Conservation (phyloP, 2,113 vertebrate genomes). For the Prietella phreatophila region DNA sequence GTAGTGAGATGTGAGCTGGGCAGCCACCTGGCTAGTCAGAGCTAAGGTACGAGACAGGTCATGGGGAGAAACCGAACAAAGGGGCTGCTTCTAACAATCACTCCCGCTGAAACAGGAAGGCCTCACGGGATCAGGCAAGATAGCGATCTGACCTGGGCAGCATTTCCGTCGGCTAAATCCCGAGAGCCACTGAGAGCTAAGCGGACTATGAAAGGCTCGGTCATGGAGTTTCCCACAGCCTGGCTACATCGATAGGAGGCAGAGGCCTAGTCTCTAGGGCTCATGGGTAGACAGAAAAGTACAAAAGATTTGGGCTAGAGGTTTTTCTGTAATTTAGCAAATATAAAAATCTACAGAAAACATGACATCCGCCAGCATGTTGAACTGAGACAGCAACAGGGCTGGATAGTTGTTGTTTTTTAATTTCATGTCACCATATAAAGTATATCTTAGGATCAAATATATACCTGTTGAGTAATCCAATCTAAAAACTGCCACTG, state of each 20-base stretch:
- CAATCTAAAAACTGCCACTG: neutral
- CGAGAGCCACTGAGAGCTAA: conserved; percentile 17
- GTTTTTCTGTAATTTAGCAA: conserved; percentile 1
- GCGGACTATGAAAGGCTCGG: conserved; percentile 14
- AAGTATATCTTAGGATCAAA: neutral
- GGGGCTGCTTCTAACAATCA: conserved; percentile 50
- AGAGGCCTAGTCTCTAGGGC: conserved; percentile 7
- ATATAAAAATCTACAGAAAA: neutral
- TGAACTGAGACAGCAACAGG: neutral
- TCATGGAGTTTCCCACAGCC: conserved; percentile 32
- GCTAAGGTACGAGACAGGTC: conserved; percentile 39
- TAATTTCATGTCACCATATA: neutral
- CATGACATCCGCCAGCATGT: neutral
- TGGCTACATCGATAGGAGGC: conserved; percentile 15
- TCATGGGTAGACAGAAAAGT: neutral
- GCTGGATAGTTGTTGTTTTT: neutral
- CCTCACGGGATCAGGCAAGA: conserved; percentile 43
- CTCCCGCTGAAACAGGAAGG: conserved; percentile 52
- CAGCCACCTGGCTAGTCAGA: conserved; percentile 44
- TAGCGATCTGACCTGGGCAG: conserved; percentile 56
- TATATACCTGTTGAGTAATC: neutral
- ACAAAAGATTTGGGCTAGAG: conserved; percentile 13
- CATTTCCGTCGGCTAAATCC: conserved; percentile 46
- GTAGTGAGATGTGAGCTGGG: conserved; percentile 16
- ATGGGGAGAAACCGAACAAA: conserved; percentile 50